A percentile compares a stretch with the other conserved stretches of the same genome.
phyloP scores from a whole-genome alignment of 2,888 invertebrate species.

The Oeneis ivallda region DNA sequence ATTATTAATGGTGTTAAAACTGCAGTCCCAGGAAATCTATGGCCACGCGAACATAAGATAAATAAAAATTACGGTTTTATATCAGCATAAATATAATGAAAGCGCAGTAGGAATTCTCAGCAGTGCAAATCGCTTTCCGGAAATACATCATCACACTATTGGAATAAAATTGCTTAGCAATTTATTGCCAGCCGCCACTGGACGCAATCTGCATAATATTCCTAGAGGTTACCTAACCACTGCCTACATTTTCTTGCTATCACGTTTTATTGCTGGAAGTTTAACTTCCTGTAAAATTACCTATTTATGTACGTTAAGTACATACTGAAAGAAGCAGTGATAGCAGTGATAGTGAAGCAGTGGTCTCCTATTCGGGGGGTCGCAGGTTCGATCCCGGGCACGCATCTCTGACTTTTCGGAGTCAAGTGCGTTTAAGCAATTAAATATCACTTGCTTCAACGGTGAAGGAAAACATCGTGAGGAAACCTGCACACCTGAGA shows the following conservation, averaged over 20 bases:
- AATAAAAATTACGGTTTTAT: slow-evolving; percentile 1
- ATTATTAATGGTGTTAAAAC: neutral
- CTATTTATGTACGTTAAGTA: neutral
- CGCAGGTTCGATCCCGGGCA: too few relatives aligned
- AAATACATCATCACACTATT: slow-evolving; percentile 12
- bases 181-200: slow-evolving; percentile 8
- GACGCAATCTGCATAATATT: slow-evolving; percentile 20
- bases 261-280: slow-evolving; percentile 4
- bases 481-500: too few relatives aligned
- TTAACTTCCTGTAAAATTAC: neutral
- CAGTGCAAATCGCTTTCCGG: slow-evolving; percentile 17
- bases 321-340: too few relatives aligned
- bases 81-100: neutral
- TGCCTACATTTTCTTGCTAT: neutral
- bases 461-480: too few relatives aligned
- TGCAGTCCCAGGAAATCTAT: neutral
- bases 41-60: neutral
- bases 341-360: too few relatives aligned
- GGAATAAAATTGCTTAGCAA: slow-evolving; percentile 19
- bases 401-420: too few relatives aligned
- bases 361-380: too few relatives aligned
- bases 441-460: too few relatives aligned
- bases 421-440: too few relatives aligned
- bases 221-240: neutral
- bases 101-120: slow-evolving; percentile 1